Percentiles rank a stretch among this genome's conserved stretches.
phyloP scores from a whole-genome alignment of 2,113 vertebrate genomes.

The Lethenteron camtschaticum region DNA sequence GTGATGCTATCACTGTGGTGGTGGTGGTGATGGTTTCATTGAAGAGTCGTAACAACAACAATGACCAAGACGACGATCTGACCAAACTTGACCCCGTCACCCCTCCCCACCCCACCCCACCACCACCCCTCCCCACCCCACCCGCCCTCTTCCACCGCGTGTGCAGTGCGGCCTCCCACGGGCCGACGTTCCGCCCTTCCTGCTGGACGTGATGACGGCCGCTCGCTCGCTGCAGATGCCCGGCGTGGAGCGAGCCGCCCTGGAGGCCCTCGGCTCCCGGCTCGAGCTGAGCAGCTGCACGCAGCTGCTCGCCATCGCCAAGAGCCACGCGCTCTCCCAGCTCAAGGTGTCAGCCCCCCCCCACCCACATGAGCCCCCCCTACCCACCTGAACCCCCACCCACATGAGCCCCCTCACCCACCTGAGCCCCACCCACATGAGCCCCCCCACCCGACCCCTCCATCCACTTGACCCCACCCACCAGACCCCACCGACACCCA shows the following conservation, averaged over 20 bases:
- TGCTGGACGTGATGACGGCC: neutral
- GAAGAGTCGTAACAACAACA: too few species aligned
- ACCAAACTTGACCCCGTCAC: too few species aligned
- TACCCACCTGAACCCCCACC: neutral
- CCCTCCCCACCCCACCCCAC: too few species aligned
- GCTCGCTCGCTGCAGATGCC: slow-evolving; percentile 4
- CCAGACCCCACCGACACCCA: too few species aligned
- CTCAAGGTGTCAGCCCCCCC: slow-evolving; percentile 1
- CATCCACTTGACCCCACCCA: neutral
- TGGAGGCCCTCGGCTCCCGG: neutral
- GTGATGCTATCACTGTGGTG: too few species aligned
- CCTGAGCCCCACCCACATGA: neutral
- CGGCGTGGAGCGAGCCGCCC: neutral
- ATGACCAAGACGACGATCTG: too few species aligned
- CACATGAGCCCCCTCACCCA: neutral
- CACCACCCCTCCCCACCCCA: too few species aligned
- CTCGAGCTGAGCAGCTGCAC: neutral
- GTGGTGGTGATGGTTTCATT: too few species aligned
- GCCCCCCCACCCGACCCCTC: too few species aligned
- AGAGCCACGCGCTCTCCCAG: neutral
- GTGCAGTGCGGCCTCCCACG: too few species aligned
- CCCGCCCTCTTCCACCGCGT: too few species aligned
- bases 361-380: neutral
- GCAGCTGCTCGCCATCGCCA: neutral
- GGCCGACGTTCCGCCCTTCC: neutral